These are phyloP conservation scores for Lutra lutra DNA, from an alignment of 2,797 vertebrate species.

Conservation along the genomic window DNA sequence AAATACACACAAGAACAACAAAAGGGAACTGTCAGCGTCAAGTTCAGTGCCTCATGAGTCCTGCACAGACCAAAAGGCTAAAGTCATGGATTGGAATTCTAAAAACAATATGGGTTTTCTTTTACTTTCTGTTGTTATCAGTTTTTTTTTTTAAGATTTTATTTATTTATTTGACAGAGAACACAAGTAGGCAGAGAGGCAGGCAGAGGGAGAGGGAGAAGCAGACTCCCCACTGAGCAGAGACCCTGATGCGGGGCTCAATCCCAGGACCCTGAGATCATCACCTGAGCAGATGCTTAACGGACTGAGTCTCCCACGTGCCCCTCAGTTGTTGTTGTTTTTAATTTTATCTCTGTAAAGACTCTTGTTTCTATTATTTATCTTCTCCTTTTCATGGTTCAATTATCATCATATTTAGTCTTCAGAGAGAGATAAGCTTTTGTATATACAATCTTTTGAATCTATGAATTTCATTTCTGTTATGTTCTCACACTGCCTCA, in stretches of 20 bases:
- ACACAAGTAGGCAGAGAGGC: too few relatives aligned
- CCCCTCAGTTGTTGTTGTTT: too few relatives aligned
- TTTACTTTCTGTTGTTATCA: background rate
- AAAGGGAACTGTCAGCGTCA: background rate
- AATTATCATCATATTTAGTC: background rate
- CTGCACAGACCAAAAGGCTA: background rate
- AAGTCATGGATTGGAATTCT: background rate
- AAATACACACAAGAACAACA: background rate
- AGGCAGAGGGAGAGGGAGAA: too few relatives aligned
- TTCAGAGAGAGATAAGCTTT: background rate
- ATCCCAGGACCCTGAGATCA: too few relatives aligned
- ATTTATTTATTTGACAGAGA: too few relatives aligned
- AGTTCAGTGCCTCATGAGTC: background rate
- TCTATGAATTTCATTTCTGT: background rate
- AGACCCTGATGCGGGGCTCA: too few relatives aligned
- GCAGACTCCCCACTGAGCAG: too few relatives aligned
- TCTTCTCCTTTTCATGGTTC: background rate
- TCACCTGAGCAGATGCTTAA: too few relatives aligned
- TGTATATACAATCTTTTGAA: background rate
- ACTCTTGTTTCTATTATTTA: background rate
- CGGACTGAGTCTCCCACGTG: too few relatives aligned
- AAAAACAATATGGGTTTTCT: background rate
- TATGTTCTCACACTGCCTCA: background rate
- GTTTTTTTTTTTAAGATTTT: background rate
- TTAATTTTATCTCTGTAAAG: background rate